Evolutionary conservation across 1,140 invertebrate species (phyloP).

Genomic region (Drosophila mayri): DNA sequence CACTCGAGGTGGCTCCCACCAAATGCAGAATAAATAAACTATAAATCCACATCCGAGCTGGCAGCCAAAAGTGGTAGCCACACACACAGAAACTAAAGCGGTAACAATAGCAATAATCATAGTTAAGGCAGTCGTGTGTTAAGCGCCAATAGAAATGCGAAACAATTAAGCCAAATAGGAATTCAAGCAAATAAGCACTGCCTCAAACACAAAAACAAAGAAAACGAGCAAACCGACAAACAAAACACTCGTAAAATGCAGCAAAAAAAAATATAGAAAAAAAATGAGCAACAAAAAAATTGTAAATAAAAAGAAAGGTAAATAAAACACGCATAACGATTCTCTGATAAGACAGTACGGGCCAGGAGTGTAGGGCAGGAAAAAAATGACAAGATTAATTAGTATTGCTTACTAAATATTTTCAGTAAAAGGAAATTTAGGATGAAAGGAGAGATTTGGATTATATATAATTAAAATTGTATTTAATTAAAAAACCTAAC

Average conservation of each 20-base stretch:
- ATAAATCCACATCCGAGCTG: conserved; percentile 20
- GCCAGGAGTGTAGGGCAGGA: not conserved
- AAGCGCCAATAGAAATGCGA: conserved; percentile 34
- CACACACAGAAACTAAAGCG: conserved; percentile 17
- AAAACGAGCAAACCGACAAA: conserved; percentile 25
- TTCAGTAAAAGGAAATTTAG: not conserved
- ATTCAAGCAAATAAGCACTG: conserved; percentile 14
- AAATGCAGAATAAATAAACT: conserved; percentile 27
- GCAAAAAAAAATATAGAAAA: conserved; percentile 12
- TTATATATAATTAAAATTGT: not conserved
- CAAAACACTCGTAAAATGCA: conserved; percentile 37
- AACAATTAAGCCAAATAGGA: conserved; percentile 35
- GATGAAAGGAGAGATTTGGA: not conserved
- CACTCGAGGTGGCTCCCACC: conserved; percentile 10
- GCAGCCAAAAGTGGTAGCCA: conserved; percentile 26
- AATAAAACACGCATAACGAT: conserved; percentile 42
- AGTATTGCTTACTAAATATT: not conserved
- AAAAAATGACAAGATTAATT: not conserved
- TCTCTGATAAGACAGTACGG: conserved; percentile 31
- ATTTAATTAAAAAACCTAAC: not conserved
- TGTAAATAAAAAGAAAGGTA: conserved; percentile 15
- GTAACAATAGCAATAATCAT: conserved; percentile 32
- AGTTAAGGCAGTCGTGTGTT: conserved; percentile 36
- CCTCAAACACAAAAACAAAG: conserved; percentile 23
- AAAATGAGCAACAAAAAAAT: not conserved